These are phyloP conservation scores for Propsilocerus akamusi DNA, from an alignment of 1,140 invertebrate genomes.

Conservation along the genomic window DNA sequence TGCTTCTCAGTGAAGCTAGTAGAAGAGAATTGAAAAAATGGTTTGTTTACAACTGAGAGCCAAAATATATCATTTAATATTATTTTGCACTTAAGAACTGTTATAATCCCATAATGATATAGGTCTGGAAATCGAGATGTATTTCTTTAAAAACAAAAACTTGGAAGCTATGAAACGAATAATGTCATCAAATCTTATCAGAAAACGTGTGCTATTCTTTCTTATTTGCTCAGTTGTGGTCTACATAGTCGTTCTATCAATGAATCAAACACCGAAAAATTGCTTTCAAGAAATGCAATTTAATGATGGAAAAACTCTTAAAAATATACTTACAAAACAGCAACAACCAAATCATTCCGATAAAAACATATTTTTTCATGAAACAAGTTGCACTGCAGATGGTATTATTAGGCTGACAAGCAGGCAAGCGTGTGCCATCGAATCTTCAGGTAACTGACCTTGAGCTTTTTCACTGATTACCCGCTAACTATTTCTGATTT, in stretches of 20 bases:
- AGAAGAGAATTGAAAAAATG: conserved; percentile 9
- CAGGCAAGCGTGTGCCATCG: conserved; percentile 44
- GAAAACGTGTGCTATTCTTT: conserved; percentile 10
- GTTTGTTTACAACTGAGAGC: conserved; percentile 10
- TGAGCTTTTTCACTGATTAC: not conserved
- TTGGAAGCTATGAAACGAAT: conserved; percentile 10
- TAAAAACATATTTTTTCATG: conserved; percentile 34
- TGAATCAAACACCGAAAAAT: conserved; percentile 7
- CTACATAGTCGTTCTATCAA: conserved; percentile 7
- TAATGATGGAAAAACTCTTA: conserved; percentile 5
- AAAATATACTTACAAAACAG: conserved; percentile 8
- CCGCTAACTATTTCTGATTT: not conserved
- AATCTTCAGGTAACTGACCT: conserved; percentile 29
- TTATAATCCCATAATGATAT: conserved; percentile 11
- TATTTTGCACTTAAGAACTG: conserved; percentile 6
- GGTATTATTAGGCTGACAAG: conserved; percentile 24
- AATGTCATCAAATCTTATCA: conserved; percentile 8
- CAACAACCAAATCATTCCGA: conserved; percentile 19
- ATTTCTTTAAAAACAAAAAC: too few relatives aligned
- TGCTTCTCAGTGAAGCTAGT: conserved; percentile 6
- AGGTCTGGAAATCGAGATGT: conserved; percentile 13
- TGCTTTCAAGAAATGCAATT: conserved; percentile 7
- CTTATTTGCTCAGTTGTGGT: conserved; percentile 4
- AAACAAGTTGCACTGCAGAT: conserved; percentile 29
- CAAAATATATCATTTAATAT: conserved; percentile 8